A percentile compares a stretch with the other conserved stretches of the same genome.
phyloP scores from a whole-genome alignment of 2,797 vertebrate genomes.

The Sebastes dallii region DNA sequence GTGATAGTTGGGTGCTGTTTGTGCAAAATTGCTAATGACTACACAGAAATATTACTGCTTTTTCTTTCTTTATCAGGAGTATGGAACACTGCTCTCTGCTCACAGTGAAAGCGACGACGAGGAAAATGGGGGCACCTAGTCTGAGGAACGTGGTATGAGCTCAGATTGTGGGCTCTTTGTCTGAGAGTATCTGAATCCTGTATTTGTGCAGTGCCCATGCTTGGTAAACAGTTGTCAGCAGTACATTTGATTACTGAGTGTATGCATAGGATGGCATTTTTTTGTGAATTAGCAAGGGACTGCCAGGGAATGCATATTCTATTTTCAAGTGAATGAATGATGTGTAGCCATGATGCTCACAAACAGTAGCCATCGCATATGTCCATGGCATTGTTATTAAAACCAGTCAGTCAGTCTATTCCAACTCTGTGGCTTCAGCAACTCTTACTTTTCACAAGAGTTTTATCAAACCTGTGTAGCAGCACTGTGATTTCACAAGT shows the following conservation, averaged over 20 bases:
- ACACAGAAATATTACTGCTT: not conserved
- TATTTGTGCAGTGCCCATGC: not conserved
- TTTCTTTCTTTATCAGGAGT: not conserved
- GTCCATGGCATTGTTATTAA: not conserved
- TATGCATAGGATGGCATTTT: not conserved
- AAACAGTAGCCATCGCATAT: not conserved
- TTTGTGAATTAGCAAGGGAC: not conserved
- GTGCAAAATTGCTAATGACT: conserved; percentile 1
- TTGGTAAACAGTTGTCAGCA: conserved; percentile 11
- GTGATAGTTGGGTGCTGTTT: conserved; percentile 4
- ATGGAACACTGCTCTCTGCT: not conserved
- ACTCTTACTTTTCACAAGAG: not conserved
- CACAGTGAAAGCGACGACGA: not conserved
- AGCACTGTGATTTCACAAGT: conserved; percentile 23
- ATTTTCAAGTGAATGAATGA: not conserved
- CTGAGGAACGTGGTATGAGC: not conserved
- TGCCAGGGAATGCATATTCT: not conserved
- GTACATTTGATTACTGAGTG: not conserved
- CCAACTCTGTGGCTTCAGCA: not conserved
- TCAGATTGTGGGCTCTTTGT: conserved; percentile 1
- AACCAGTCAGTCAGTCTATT: not conserved
- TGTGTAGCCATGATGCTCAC: not conserved
- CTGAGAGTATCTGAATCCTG: not conserved
- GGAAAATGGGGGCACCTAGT: not conserved
- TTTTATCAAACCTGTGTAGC: conserved; percentile 21